Evolutionary conservation across 2,888 invertebrate species (phyloP).

Genomic region (Notodonta dromedarius): DNA sequence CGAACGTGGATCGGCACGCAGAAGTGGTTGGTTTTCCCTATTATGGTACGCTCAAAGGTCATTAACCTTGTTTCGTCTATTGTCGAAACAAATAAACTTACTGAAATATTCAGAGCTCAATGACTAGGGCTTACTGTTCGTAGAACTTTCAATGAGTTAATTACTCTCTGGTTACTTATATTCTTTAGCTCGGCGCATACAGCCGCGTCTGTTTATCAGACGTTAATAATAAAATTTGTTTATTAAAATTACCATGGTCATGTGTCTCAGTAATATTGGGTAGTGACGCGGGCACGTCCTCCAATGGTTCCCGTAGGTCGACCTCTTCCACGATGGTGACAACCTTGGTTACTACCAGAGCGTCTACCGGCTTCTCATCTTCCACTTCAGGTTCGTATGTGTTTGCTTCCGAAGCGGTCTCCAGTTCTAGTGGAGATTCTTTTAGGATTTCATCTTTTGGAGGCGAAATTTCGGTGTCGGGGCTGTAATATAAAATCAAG

Average conservation of each 20-base stretch:
- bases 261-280: slow-evolving; percentile 41
- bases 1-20: too few species aligned
- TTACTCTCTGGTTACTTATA: too few species aligned
- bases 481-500: slow-evolving; percentile 12
- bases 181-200: too few species aligned
- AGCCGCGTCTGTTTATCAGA: too few species aligned
- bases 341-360: slow-evolving; percentile 29
- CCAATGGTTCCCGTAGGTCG: slow-evolving; percentile 37
- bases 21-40: too few species aligned
- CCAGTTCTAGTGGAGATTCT: slow-evolving; percentile 43
- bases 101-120: too few species aligned
- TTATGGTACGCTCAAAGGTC: too few species aligned
- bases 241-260: slow-evolving; percentile 58
- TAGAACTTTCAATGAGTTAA: too few species aligned
- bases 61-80: too few species aligned
- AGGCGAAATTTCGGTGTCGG: slow-evolving; percentile 60
- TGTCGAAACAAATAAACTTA: too few species aligned
- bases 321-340: slow-evolving; percentile 38
- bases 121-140: too few species aligned
- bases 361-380: slow-evolving; percentile 31
- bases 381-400: slow-evolving; percentile 22
- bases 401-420: slow-evolving; percentile 44
- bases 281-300: slow-evolving; percentile 34
- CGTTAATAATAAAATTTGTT: too few species aligned
- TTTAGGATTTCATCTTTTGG: slow-evolving; percentile 59